Base-by-base conservation (phyloP, 1,140 invertebrate genomes). In the Caenorhabditis elegans region DNA sequence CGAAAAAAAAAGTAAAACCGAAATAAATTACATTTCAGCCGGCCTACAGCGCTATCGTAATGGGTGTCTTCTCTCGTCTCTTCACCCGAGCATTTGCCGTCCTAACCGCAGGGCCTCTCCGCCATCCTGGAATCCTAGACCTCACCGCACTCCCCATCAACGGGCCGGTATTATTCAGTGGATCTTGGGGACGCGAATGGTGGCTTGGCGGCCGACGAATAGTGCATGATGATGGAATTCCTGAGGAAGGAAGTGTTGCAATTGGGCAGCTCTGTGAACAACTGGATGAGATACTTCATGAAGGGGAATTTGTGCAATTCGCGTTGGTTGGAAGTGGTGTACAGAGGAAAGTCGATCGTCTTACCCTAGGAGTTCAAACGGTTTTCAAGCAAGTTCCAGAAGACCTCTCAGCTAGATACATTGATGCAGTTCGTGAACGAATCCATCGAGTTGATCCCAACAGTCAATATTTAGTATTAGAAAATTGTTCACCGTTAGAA, bases 181-280 rank as follows among this genome's bases (percentile, higher is more conserved):
- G 88, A 0, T 89, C 87, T 1, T 89, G 88, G 88, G 88, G 88
- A 26, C 75, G 88, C 31, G 88, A 89, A 80, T 89, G 88, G 88
- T 90, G 84, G 87, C n/a, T 89, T 19, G 26, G 78, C 22, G 88
- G 87, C 1, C 86, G 88, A 31, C 65, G 88, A 49, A 81, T 89
- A 11, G 88, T 89, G 39, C 88, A 89, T 77, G 86, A 90, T 36
- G 89, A 89, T 60, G 88, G 88, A 11, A 88, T 88, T 17, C 55
- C 86, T 6, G 83, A 85, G 3, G 87, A 87, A 70, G 87, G 88
- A 39, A 79, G 86, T 39, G 85, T 84, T 77, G 88, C 87, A 0
- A 70, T 88, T 22, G 86, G 85, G 48, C 78, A 86, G 55, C 79
- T 88, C 22, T 86, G 70, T 34, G 84, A 84, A 13, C 76, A 85